Conservation (phyloP, 2,888 invertebrate genomes). For the Drosophila falleni region DNA sequence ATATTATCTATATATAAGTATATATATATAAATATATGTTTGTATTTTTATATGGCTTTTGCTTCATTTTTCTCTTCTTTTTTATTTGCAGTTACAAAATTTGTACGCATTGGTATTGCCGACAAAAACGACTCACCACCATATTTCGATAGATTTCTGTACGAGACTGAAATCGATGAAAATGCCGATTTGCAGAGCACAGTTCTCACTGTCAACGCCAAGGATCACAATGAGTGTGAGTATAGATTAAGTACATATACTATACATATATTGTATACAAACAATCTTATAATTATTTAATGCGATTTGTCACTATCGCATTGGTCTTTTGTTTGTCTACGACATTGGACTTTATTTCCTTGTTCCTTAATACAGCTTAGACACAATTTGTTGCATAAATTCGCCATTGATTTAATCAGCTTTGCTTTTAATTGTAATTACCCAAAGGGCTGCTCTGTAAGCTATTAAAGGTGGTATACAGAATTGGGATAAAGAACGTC, state of each 20-base stretch:
- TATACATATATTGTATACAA: constrained; percentile 1
- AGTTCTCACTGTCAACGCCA: constrained; percentile 98
- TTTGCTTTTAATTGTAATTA: constrained; percentile 47
- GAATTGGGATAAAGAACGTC: background rate
- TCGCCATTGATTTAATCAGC: constrained; percentile 71
- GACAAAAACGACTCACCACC: constrained; percentile 99
- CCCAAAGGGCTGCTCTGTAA: constrained; percentile 1
- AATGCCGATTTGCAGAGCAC: constrained; percentile 98
- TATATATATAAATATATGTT: background rate
- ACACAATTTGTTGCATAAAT: constrained; percentile 56
- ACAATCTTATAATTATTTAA: constrained; percentile 36
- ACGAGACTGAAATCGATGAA: constrained; percentile 98
- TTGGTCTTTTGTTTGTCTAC: constrained; percentile 13
- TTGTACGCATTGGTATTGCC: constrained; percentile 98
- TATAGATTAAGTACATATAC: constrained; percentile 79
- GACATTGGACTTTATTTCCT: constrained; percentile 37
- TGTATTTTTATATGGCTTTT: constrained; percentile 18
- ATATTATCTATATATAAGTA: constrained; percentile 11
- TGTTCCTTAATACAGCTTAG: constrained; percentile 29
- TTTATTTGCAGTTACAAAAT: constrained; percentile 94
- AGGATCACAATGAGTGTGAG: constrained; percentile 99
- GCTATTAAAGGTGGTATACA: constrained; percentile 1
- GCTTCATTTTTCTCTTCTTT: constrained; percentile 32
- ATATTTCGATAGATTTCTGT: constrained; percentile 97
- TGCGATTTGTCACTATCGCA: constrained; percentile 41